These are phyloP conservation scores for Atta colombica DNA, from an alignment of 1,140 invertebrate genomes.

Conservation along the genomic window DNA sequence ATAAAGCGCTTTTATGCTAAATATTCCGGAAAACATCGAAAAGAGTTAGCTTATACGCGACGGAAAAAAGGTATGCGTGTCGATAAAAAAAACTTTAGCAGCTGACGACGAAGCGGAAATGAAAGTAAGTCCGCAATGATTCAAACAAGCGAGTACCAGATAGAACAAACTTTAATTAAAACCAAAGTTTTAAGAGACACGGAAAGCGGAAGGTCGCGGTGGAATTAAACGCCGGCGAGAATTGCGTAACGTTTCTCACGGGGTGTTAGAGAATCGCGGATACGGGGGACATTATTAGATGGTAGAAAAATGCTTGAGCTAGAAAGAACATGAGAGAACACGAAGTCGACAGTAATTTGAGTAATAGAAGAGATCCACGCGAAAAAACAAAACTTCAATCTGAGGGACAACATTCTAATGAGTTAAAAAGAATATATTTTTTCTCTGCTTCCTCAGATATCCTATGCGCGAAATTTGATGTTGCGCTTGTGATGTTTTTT, in stretches of 20 bases:
- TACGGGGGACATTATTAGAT: slow-evolving; percentile 36
- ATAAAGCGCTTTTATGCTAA: not conserved
- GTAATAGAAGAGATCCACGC: not conserved
- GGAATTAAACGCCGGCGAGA: slow-evolving; percentile 60
- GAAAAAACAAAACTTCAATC: not conserved
- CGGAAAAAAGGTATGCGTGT: slow-evolving; percentile 8
- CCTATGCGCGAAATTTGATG: not conserved
- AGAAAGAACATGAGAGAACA: not conserved
- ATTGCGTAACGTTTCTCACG: slow-evolving; percentile 61
- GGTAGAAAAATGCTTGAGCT: slow-evolving; percentile 10
- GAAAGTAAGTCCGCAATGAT: slow-evolving; percentile 65
- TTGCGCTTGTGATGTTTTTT: not conserved
- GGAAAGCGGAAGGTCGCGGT: slow-evolving; percentile 40
- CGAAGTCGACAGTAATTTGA: slow-evolving; percentile 27
- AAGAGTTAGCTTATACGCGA: not conserved
- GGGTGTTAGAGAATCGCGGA: slow-evolving; percentile 28
- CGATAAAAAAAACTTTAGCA: slow-evolving; percentile 32
- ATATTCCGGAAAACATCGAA: not conserved
- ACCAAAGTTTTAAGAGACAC: slow-evolving; percentile 64
- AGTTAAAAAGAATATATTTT: not conserved
- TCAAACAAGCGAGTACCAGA: slow-evolving; percentile 69
- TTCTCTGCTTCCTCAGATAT: not conserved
- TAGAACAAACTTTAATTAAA: slow-evolving; percentile 76
- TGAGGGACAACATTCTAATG: not conserved
- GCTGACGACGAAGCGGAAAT: slow-evolving; percentile 60